Conservation (phyloP, 1,140 invertebrate species). For the Tetragonula clypearis region DNA sequence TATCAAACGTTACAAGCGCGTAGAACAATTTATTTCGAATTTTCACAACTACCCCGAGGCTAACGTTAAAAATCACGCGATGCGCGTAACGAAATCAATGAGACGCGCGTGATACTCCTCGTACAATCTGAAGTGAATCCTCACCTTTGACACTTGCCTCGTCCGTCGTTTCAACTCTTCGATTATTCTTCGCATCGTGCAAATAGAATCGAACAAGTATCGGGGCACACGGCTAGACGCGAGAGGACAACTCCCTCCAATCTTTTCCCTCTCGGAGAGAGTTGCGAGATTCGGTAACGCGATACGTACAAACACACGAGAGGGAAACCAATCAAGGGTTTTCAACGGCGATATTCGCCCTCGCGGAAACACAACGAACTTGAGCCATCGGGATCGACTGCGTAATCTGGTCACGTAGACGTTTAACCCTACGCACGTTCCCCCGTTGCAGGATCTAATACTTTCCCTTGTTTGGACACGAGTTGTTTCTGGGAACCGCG, state of each 20-base stretch:
- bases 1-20: no score
- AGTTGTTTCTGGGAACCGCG: constrained; percentile 56
- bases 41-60: neutral
- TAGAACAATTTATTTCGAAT: neutral
- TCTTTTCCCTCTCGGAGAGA: no score
- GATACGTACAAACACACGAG: constrained; percentile 44
- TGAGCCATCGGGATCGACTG: constrained; percentile 47
- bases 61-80: neutral
- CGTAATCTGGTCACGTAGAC: constrained; percentile 62
- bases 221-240: neutral
- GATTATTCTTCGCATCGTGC: neutral
- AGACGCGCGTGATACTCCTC: no score
- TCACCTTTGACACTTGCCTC: neutral
- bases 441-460: constrained; percentile 56
- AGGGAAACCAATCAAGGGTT: constrained; percentile 48
- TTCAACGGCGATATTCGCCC: constrained; percentile 25
- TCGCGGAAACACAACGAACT: constrained; percentile 61
- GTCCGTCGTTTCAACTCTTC: neutral
- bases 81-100: no score
- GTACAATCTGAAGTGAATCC: neutral
- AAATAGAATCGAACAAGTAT: neutral
- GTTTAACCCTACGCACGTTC: constrained; percentile 63
- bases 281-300: constrained; percentile 33
- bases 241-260: no score
- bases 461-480: constrained; percentile 66